Evolutionary conservation across 2,113 vertebrate genomes (phyloP), one percentile per base, ranked within the genome.

Genomic region (Poeciliopsis retropinna): DNA sequence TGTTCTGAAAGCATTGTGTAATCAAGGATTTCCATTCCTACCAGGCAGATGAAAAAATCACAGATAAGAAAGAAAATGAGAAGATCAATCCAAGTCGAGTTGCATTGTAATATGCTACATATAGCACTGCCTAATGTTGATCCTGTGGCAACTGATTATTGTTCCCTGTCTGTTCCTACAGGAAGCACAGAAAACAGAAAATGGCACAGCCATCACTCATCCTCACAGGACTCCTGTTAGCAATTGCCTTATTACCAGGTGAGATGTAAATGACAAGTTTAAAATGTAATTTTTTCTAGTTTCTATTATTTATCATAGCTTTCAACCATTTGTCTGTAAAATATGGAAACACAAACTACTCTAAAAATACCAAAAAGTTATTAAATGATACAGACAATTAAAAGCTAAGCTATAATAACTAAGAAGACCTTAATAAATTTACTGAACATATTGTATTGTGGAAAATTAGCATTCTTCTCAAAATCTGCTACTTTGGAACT

Each of bases 191-290:
- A 41, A 61, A 70, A 66, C 34, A 62, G 66, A 88, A 92, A 75
- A 95, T 95, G 95, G 87, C 87, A 4, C 75, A 81, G 76, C 75
- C 78, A 11, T 79, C 74, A 0, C 70, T 89, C 77, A 80, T 92
- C 75, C 81, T 89, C 77, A 76, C 90, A 72, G 92, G 89, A 79
- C 34, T 93, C 73, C 84, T 94, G 76, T 77, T 95, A 14, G 85
- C 85, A 12, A 22, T 87, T 17, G 85, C 93, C 70, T 88, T 94
- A 70, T 80, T 95, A 79, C 88, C 94, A 91, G 93, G 95, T 95
- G 83, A 94, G 79, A 60, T 30, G 75, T 66, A 0, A 41, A 44
- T 73, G 22, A 28, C 39, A 60, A 1, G 9, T 32, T 69, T 12
- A 54, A 17, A 60, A 57, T 51, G 10, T 3, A 0, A 31, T 11